Conservation (phyloP, 2,888 invertebrate species). For the Ochropleura plecta region DNA sequence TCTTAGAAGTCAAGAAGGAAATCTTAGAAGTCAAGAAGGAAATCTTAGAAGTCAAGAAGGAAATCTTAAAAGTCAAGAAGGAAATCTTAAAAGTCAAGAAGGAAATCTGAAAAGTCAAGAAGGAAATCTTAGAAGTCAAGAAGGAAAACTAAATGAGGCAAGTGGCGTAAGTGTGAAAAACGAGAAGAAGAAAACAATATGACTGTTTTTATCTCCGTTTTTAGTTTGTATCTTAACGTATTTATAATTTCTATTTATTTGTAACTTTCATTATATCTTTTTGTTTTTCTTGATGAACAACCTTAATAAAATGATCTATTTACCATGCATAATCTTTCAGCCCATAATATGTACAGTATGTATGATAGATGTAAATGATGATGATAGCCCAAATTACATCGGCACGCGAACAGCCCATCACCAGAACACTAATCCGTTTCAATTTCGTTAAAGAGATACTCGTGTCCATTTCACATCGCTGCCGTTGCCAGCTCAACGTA, state of each 20-base stretch:
- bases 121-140: too few species aligned
- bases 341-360: slow-evolving; percentile 47
- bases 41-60: too few species aligned
- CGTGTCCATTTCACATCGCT: slow-evolving; percentile 73
- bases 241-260: slow-evolving; percentile 39
- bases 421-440: slow-evolving; percentile 79
- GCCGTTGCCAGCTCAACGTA: slow-evolving; percentile 68
- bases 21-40: too few species aligned
- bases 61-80: too few species aligned
- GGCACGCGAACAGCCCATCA: slow-evolving; percentile 83
- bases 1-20: too few species aligned
- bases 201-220: slow-evolving; percentile 13
- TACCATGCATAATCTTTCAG: slow-evolving; percentile 61
- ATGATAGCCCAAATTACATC: slow-evolving; percentile 73
- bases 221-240: slow-evolving; percentile 29
- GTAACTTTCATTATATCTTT: slow-evolving; percentile 17
- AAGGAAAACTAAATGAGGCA: too few species aligned
- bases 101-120: too few species aligned
- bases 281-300: slow-evolving; percentile 35
- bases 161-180: neutral
- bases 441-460: slow-evolving; percentile 79
- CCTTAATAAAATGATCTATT: slow-evolving; percentile 43
- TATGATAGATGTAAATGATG: slow-evolving; percentile 76
- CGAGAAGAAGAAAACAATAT: neutral
- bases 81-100: too few species aligned